These are phyloP conservation scores for Benitochromis conjunctus DNA, from an alignment of 2,113 vertebrate species.

Conservation along the genomic window DNA sequence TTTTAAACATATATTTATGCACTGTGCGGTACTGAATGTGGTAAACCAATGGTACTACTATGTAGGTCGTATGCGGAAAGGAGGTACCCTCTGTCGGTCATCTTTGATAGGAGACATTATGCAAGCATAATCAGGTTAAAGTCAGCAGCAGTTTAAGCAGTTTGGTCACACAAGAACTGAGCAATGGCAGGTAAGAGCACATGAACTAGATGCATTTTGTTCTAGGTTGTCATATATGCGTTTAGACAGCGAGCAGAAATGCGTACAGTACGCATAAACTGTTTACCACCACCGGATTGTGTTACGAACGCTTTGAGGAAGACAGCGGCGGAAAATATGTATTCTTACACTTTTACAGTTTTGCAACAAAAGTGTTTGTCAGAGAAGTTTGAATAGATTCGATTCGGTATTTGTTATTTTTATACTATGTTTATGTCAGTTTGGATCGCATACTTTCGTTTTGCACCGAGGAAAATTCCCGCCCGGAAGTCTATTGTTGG, in stretches of 20 bases:
- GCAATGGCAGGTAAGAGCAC: constrained; percentile 13
- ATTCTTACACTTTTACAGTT: background rate
- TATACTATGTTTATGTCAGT: background rate
- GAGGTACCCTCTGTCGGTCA: background rate
- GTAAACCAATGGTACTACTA: background rate
- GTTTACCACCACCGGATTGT: background rate
- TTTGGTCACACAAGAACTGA: background rate
- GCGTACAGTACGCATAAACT: background rate
- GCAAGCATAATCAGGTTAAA: background rate
- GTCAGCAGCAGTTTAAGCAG: background rate
- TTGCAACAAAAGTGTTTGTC: background rate
- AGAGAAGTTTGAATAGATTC: background rate
- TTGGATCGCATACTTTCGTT: background rate
- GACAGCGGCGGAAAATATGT: background rate
- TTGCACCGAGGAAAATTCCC: background rate
- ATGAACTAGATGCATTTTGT: background rate
- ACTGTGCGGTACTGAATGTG: no score
- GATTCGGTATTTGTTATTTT: background rate
- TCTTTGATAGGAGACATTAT: background rate
- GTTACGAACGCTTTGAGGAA: background rate
- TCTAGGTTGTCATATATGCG: background rate
- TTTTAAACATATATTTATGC: background rate
- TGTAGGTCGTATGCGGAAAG: background rate
- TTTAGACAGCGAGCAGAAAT: background rate
- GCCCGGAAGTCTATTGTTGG: background rate